Conservation (phyloP, 2,888 invertebrate species). For the Acanthosepion esculentum region DNA sequence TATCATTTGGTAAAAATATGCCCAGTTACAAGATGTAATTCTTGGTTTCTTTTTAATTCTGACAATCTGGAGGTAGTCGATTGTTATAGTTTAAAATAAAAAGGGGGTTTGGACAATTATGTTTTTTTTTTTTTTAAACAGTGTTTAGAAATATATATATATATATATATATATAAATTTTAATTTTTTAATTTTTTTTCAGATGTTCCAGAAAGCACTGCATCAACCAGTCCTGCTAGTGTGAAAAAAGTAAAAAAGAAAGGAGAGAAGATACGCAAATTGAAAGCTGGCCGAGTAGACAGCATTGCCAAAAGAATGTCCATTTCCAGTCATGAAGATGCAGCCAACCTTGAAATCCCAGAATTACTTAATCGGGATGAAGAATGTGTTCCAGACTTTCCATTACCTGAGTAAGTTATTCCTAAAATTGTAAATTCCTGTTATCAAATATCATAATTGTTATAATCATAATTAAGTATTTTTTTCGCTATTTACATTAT, state of each 20-base stretch:
- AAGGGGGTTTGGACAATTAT: too few species aligned
- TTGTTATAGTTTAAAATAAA: too few species aligned
- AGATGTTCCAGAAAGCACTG: constrained; percentile 8
- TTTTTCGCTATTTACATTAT: too few species aligned
- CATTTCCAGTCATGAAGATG: constrained; percentile 47
- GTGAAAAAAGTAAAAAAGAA: constrained; percentile 61
- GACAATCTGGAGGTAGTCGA: too few species aligned
- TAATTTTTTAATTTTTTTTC: too few species aligned
- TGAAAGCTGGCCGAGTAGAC: constrained; percentile 50
- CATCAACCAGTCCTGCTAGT: constrained; percentile 49
- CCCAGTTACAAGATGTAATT: too few species aligned
- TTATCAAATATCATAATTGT: background rate
- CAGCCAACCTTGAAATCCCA: constrained; percentile 52
- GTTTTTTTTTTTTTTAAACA: too few species aligned
- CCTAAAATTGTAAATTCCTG: background rate
- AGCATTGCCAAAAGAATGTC: constrained; percentile 19
- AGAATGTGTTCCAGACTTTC: constrained; percentile 58
- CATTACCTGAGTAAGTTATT: constrained; percentile 57
- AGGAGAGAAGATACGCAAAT: constrained; percentile 62
- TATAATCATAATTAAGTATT: background rate
- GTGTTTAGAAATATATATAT: too few species aligned
- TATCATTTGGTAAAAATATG: too few species aligned
- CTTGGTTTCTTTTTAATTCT: too few species aligned
- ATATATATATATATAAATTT: background rate
- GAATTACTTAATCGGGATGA: constrained; percentile 54